Conservation (phyloP, 2,888 invertebrate species). For the Conomelus anceps region DNA sequence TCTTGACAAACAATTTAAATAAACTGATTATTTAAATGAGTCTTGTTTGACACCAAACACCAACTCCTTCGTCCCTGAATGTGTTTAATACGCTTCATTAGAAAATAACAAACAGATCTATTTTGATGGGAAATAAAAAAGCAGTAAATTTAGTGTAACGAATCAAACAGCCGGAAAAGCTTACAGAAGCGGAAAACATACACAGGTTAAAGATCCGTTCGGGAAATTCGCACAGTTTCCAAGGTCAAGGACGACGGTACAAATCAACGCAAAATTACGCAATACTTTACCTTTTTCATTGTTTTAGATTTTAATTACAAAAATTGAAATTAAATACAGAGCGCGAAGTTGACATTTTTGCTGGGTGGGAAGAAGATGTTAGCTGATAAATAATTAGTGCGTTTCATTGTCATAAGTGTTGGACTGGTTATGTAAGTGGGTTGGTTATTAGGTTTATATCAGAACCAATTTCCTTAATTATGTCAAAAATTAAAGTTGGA, state of each 20-base stretch:
- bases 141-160: not conserved
- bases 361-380: not conserved
- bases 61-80: not conserved
- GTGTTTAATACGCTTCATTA: not conserved
- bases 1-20: too few relatives aligned
- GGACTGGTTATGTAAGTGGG: not conserved
- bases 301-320: not conserved
- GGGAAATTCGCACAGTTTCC: not conserved
- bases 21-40: not conserved
- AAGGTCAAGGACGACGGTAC: not conserved
- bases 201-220: not conserved
- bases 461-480: not conserved
- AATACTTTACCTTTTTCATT: not conserved
- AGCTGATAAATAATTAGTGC: not conserved
- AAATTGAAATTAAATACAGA: not conserved
- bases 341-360: too few relatives aligned
- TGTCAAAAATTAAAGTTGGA: not conserved
- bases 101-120: not conserved
- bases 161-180: not conserved
- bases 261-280: not conserved
- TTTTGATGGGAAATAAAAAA: not conserved
- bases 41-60: not conserved
- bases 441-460: not conserved
- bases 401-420: not conserved
- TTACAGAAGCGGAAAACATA: not conserved